Evolutionary conservation across 2,888 invertebrate genomes (phyloP).

Genomic region (Thalpophila matura): DNA sequence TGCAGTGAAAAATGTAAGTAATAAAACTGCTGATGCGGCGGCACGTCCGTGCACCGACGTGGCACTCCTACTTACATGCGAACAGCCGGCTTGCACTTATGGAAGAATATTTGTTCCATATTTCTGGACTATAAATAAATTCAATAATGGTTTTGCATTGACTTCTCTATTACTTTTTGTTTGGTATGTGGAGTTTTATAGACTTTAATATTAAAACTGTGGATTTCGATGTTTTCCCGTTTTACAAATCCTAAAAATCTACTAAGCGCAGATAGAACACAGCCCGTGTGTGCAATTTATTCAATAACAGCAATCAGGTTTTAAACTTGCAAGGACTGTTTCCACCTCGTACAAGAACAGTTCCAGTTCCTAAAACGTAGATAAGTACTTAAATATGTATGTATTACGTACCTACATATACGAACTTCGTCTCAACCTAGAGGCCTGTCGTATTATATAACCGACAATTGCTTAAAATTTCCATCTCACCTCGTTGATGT

Average conservation of each 20-base stretch:
- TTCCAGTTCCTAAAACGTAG: background rate
- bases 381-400: conserved; percentile 20
- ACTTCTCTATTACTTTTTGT: background rate
- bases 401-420: background rate
- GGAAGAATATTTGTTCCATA: conserved; percentile 55
- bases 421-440: conserved; percentile 20
- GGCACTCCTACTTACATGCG: conserved; percentile 56
- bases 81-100: conserved; percentile 48
- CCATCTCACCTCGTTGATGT: conserved; percentile 49
- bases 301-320: too few species aligned
- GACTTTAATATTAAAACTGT: conserved; percentile 1
- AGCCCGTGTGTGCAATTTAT: background rate
- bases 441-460: conserved; percentile 49
- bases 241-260: background rate
- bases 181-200: background rate
- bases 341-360: background rate
- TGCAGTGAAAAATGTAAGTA: conserved; percentile 79
- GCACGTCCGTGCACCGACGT: conserved; percentile 73
- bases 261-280: background rate
- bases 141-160: conserved; percentile 16
- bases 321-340: background rate
- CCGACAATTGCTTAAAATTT: conserved; percentile 49
- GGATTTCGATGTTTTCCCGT: background rate
- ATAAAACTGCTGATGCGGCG: conserved; percentile 81
- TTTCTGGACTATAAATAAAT: conserved; percentile 47